These are phyloP conservation scores for Nomada ruficornis DNA, from an alignment of 2,888 invertebrate species.

Conservation along the genomic window DNA sequence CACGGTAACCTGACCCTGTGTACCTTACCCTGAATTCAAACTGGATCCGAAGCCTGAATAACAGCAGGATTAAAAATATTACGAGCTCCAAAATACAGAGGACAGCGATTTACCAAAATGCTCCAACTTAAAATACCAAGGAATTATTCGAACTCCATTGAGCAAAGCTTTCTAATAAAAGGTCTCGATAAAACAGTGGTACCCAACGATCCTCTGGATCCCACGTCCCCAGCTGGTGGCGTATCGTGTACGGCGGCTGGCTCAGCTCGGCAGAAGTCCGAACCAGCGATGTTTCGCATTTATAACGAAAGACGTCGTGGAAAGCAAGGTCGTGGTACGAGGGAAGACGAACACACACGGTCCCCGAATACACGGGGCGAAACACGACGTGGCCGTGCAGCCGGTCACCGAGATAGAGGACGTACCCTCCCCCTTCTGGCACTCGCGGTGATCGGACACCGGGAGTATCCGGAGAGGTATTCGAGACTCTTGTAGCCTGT, in stretches of 20 bases:
- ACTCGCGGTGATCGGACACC: conserved; percentile 76
- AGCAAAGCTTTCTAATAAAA: neutral
- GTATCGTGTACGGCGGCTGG: conserved; percentile 11
- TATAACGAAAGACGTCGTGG: conserved; percentile 37
- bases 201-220: neutral
- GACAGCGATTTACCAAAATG: too few species aligned
- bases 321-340: conserved; percentile 34
- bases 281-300: conserved; percentile 46
- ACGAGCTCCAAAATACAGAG: too few species aligned
- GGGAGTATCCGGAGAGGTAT: conserved; percentile 81
- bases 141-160: neutral
- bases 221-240: neutral
- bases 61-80: too few species aligned
- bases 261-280: conserved; percentile 44
- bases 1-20: conserved; percentile 52
- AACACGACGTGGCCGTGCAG: conserved; percentile 18
- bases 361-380: conserved; percentile 39
- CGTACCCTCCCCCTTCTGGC: conserved; percentile 59
- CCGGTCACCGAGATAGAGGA: conserved; percentile 39
- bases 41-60: neutral
- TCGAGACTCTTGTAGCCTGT: conserved; percentile 83
- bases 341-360: conserved; percentile 15
- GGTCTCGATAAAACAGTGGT: neutral
- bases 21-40: conserved; percentile 32
- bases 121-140: too few species aligned